A percentile compares a stretch with the other conserved stretches of the same genome.
These are phyloP conservation scores for Limnodromus scolopaceus DNA, from an alignment of 2,797 vertebrate species.

Conservation along the genomic window DNA sequence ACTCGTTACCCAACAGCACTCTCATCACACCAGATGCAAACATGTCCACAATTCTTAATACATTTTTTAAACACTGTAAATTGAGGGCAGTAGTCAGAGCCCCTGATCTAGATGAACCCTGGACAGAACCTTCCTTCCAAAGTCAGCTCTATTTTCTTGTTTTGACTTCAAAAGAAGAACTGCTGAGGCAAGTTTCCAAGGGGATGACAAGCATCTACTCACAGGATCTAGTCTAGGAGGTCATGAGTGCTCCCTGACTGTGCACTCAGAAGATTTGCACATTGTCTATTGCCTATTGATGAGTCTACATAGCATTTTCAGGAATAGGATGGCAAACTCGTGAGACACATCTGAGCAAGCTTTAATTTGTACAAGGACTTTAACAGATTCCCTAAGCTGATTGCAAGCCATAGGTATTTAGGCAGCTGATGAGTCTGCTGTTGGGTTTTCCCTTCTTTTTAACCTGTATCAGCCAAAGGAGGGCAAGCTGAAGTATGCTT, in stretches of 20 bases:
- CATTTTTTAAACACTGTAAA: background rate
- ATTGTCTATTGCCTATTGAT: rapidly evolving
- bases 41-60: rapidly evolving
- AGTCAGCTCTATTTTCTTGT: background rate
- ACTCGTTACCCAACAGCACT: background rate
- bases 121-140: background rate
- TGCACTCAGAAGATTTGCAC: background rate
- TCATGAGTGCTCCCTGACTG: background rate
- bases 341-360: background rate
- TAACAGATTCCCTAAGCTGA: background rate
- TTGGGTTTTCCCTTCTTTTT: background rate
- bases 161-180: background rate
- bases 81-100: background rate
- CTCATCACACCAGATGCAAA: background rate
- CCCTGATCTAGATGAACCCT: background rate
- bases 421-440: background rate
- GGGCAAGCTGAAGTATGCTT: background rate
- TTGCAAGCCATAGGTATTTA: background rate
- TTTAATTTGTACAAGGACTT: background rate
- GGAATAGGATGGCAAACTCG: rapidly evolving
- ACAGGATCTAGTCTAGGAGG: background rate
- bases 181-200: rapidly evolving
- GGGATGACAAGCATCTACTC: background rate
- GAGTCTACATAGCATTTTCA: background rate
- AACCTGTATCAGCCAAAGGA: background rate